These are phyloP conservation scores for Neotoxoptera formosana DNA, from an alignment of 1,140 invertebrate genomes.

Conservation along the genomic window DNA sequence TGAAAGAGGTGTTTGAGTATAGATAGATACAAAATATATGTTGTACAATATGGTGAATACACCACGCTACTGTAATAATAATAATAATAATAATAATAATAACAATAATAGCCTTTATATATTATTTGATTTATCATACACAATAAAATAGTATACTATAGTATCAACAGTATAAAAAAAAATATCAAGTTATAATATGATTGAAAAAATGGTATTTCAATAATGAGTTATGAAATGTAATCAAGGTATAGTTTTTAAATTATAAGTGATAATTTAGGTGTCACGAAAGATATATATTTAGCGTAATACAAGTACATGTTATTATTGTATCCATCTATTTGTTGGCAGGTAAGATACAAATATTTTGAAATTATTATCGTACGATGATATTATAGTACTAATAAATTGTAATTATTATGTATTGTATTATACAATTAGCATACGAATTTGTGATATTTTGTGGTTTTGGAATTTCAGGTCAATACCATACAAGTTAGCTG, in stretches of 20 bases:
- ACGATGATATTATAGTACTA: not conserved
- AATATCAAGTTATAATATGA: too few species aligned
- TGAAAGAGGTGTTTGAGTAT: too few species aligned
- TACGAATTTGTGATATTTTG: not conserved
- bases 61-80: too few species aligned
- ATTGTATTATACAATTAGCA: not conserved
- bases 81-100: too few species aligned
- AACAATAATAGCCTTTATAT: too few species aligned
- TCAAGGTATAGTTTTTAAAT: too few species aligned
- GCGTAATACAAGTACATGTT: not conserved
- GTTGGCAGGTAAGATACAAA: not conserved
- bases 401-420: not conserved
- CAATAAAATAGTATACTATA: too few species aligned
- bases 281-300: not conserved
- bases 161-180: not conserved
- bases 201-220: not conserved
- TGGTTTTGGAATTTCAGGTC: conserved; percentile 17
- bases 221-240: not conserved
- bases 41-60: too few species aligned
- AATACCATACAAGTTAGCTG: conserved; percentile 41
- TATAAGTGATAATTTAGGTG: not conserved
- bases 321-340: not conserved
- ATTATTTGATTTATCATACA: too few species aligned
- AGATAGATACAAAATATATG: too few species aligned
- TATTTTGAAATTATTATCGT: not conserved